A percentile compares a stretch with the other conserved stretches of the same genome.
These are phyloP conservation scores for Peromyscus polionotus DNA, from an alignment of 2,113 vertebrate species.

Conservation along the genomic window DNA sequence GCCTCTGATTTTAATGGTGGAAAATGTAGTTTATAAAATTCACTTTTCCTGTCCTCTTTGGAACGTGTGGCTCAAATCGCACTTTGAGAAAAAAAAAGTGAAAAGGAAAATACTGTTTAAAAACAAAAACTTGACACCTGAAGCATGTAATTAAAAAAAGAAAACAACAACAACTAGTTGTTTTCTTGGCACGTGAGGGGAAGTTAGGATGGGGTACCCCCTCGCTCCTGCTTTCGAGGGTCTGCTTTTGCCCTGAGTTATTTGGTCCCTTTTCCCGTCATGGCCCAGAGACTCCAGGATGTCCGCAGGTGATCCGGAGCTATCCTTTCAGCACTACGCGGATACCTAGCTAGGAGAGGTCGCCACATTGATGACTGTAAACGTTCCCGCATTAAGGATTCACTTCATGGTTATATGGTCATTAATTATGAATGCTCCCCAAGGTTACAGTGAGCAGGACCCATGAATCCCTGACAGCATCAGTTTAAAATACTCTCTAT, in stretches of 20 bases:
- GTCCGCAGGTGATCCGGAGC: constrained; percentile 74
- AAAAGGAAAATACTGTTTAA: neutral
- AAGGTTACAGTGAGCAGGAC: constrained; percentile 21
- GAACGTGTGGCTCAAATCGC: neutral
- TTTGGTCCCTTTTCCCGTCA: neutral
- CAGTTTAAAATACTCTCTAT: constrained; percentile 5
- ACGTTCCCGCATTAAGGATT: constrained; percentile 49
- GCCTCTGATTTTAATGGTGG: neutral
- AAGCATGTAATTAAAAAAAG: neutral
- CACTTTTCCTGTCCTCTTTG: constrained; percentile 42
- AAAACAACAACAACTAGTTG: neutral
- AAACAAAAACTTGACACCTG: neutral
- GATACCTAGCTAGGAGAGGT: neutral
- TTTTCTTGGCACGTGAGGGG: constrained; percentile 21
- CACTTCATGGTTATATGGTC: constrained; percentile 33
- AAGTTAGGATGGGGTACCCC: constrained; percentile 55
- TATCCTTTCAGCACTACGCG: constrained; percentile 80
- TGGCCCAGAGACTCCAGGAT: neutral
- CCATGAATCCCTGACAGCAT: neutral
- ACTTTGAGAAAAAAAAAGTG: constrained; percentile 40
- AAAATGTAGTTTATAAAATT: neutral
- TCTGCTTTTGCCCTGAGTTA: neutral
- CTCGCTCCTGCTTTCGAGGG: neutral
- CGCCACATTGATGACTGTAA: neutral
- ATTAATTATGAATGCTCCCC: constrained; percentile 64